A percentile compares a stretch with the other conserved stretches of the same genome.
phyloP scores from a whole-genome alignment of 2,888 invertebrate species.

The Acronicta aceris region DNA sequence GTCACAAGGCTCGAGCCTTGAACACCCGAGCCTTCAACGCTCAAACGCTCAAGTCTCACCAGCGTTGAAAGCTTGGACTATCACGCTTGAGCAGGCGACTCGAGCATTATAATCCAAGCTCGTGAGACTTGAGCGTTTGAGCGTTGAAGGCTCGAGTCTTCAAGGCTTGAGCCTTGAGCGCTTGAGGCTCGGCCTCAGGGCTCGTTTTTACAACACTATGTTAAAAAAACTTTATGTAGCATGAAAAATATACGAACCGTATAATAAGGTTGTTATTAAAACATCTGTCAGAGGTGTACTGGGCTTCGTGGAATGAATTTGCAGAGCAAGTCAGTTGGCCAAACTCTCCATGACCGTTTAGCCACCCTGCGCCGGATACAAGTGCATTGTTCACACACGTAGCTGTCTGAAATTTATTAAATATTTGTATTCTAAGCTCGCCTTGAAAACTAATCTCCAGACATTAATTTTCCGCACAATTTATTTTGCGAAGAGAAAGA shows the following conservation, averaged over 20 bases:
- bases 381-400: constrained; percentile 71
- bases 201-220: no score
- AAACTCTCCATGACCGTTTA: constrained; percentile 74
- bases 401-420: constrained; percentile 64
- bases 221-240: no score
- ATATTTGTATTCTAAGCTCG: background rate
- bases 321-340: constrained; percentile 77
- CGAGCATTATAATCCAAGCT: no score
- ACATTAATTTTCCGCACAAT: background rate
- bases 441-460: background rate
- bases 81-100: no score
- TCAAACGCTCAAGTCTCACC: no score
- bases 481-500: background rate
- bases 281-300: constrained; percentile 79
- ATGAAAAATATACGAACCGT: constrained; percentile 61
- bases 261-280: constrained; percentile 79
- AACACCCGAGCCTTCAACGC: no score
- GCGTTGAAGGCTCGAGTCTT: no score
- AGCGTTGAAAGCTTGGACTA: no score
- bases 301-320: constrained; percentile 76
- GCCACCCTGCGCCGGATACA: constrained; percentile 75
- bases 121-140: no score
- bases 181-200: no score
- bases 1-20: no score
- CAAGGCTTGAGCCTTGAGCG: no score